Evolutionary conservation across 2,888 invertebrate species (phyloP).

Genomic region (Megaustenia siamemsis): DNA sequence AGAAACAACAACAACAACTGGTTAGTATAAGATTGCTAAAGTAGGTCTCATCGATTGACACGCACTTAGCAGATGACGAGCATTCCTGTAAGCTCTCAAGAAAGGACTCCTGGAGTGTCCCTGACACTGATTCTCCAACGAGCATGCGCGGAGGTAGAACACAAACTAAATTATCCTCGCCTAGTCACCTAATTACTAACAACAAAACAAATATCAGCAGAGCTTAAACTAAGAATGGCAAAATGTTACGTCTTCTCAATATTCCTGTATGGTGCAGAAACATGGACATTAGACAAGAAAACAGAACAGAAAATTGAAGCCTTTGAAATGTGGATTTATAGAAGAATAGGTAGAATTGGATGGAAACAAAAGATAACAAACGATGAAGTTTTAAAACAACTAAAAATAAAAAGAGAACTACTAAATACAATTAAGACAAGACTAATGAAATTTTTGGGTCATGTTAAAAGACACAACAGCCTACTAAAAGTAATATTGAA

Average conservation of each 20-base stretch:
- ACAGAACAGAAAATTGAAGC: no score
- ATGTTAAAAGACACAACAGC: no score
- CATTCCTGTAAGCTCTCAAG: not conserved
- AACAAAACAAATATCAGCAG: not conserved
- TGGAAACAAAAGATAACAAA: no score
- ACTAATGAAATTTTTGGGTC: no score
- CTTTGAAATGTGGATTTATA: no score
- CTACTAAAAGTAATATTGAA: no score
- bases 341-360: no score
- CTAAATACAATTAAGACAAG: no score
- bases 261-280: not conserved
- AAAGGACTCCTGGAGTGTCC: not conserved
- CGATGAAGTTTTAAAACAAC: no score
- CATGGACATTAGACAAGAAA: not conserved
- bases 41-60: slow-evolving; percentile 3
- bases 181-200: not conserved
- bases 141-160: not conserved
- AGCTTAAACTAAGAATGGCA: not conserved
- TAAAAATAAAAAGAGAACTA: no score
- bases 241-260: not conserved
- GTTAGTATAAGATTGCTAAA: not conserved
- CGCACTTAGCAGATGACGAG: not conserved
- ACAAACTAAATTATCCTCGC: not conserved
- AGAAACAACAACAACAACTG: no score
- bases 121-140: not conserved